Conservation (phyloP, 2,113 vertebrate genomes). For the Otis tarda region DNA sequence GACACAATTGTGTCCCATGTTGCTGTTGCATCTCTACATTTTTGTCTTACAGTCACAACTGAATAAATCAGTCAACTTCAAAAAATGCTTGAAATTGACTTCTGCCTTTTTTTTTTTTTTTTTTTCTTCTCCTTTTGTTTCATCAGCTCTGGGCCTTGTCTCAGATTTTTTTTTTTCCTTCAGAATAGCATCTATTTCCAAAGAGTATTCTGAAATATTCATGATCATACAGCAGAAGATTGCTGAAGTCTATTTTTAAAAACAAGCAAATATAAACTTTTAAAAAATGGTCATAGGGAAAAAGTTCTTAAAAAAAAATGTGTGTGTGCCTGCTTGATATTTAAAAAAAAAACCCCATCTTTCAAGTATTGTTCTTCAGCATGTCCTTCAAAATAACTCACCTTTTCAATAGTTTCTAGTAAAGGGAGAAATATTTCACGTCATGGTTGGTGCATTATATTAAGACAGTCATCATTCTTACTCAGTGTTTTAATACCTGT, state of each 20-base stretch:
- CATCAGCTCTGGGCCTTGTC: neutral
- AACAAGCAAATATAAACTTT: neutral
- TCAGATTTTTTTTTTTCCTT: neutral
- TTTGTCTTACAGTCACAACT: neutral
- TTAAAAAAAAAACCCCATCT: neutral
- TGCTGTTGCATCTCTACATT: neutral
- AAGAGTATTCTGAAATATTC: neutral
- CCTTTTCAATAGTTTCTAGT: neutral
- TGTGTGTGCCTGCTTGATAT: neutral
- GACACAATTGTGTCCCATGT: neutral
- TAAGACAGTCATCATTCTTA: neutral
- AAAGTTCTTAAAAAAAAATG: neutral
- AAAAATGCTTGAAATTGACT: neutral
- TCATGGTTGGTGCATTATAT: neutral
- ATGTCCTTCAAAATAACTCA: neutral
- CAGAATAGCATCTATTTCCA: neutral
- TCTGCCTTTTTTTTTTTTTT: neutral
- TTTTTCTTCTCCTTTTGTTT: neutral
- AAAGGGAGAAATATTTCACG: neutral
- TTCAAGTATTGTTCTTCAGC: neutral
- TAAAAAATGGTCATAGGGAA: neutral
- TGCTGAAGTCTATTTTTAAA: neutral
- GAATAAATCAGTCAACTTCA: neutral
- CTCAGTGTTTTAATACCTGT: neutral
- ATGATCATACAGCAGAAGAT: neutral